Conservation (phyloP, 92 coral and sea anemone species). For the Diadumene lineata region DNA sequence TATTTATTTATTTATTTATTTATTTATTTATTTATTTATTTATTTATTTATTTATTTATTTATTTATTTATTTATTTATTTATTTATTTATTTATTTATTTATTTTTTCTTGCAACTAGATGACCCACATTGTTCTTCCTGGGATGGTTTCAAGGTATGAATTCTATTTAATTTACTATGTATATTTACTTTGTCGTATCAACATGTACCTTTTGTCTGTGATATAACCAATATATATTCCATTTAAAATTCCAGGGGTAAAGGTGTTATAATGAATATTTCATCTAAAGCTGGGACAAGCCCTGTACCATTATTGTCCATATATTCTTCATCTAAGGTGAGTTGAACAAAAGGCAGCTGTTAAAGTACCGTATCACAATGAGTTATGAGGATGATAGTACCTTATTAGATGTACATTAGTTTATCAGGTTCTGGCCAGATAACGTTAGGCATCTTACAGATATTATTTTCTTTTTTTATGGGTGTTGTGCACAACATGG, state of each 20-base stretch:
- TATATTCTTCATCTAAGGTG: conserved; percentile 83
- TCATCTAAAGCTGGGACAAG: conserved; percentile 73
- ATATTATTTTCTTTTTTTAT: too few relatives aligned
- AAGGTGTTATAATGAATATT: conserved; percentile 79
- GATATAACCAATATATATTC: background rate
- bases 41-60: too few relatives aligned
- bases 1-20: too few relatives aligned
- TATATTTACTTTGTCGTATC: background rate
- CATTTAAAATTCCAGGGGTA: conserved; percentile 46
- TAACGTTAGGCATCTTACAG: too few relatives aligned
- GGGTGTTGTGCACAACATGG: too few relatives aligned
- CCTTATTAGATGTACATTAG: too few relatives aligned
- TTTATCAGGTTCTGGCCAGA: too few relatives aligned
- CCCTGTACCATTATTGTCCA: conserved; percentile 68
- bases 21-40: too few relatives aligned
- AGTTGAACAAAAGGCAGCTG: too few relatives aligned
- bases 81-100: too few relatives aligned
- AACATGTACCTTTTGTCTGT: background rate
- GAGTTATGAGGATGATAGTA: too few relatives aligned
- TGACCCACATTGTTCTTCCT: conserved; percentile 77
- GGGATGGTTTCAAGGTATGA: conserved; percentile 75
- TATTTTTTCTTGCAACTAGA: conserved; percentile 28
- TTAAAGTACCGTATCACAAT: background rate
- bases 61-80: background rate
- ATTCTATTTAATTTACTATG: background rate